phyloP scores from a whole-genome alignment of 2,113 vertebrate species.

The Psilopsiagon aymara region DNA sequence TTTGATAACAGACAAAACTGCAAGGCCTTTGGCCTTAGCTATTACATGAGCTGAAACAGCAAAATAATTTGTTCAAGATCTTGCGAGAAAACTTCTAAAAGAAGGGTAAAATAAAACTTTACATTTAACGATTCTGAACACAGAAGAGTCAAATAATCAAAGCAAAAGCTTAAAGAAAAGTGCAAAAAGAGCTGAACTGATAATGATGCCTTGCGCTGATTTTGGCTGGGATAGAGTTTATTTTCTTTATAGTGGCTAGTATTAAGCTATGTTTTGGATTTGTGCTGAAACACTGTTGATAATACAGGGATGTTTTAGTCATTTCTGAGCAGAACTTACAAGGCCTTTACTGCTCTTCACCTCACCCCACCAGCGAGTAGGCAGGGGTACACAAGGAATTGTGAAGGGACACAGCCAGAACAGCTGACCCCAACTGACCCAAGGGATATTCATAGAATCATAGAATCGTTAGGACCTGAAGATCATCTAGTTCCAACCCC shows the following conservation, averaged over 20 bases:
- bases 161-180: not conserved
- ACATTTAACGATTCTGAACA: not conserved
- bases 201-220: not conserved
- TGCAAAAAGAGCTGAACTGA: not conserved
- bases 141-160: rapidly evolving
- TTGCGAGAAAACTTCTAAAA: not conserved
- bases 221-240: not conserved
- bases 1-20: constrained; percentile 92
- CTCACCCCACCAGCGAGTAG: not conserved
- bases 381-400: not conserved
- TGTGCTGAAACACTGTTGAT: not conserved
- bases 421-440: not conserved
- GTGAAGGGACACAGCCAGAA: not conserved
- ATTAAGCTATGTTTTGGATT: not conserved
- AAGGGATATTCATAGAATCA: not conserved
- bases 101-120: not conserved
- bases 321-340: not conserved
- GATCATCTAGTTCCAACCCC: no score
- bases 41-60: constrained; percentile 87
- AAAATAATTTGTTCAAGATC: not conserved
- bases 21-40: constrained; percentile 93
- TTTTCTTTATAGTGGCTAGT: not conserved
- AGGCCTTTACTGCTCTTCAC: not conserved
- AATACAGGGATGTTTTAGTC: not conserved
- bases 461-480: no score